These are phyloP conservation scores for Branchinecta lynchi DNA, from an alignment of 1,140 invertebrate genomes.

Conservation along the genomic window DNA sequence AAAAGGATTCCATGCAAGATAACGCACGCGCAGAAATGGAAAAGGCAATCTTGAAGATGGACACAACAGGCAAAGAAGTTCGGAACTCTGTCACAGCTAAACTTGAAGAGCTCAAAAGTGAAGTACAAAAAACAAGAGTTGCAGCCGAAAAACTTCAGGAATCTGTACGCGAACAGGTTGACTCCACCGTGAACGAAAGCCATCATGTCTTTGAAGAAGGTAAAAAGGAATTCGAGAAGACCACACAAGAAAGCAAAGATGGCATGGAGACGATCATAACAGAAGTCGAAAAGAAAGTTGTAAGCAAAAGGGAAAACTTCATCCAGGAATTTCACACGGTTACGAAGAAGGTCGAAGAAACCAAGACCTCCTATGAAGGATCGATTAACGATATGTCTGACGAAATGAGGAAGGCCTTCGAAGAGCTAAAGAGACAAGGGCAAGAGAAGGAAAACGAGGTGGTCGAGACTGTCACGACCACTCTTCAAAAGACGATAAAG, in stretches of 20 bases:
- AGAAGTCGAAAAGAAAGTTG: not conserved
- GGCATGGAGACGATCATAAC: not conserved
- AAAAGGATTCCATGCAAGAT: not conserved
- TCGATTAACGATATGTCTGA: not conserved
- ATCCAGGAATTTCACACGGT: slow-evolving; percentile 1
- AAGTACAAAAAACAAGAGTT: not conserved
- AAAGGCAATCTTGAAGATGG: not conserved
- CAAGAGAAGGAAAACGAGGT: not conserved
- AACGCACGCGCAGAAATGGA: not conserved
- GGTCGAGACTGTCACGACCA: not conserved
- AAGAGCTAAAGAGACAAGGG: not conserved
- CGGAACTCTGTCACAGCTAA: not conserved
- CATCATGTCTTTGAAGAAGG: not conserved
- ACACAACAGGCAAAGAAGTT: not conserved
- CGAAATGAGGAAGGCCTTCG: not conserved
- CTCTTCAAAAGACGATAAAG: not conserved
- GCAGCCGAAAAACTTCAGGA: not conserved
- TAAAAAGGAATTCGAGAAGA: slow-evolving; percentile 2
- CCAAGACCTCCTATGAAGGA: not conserved
- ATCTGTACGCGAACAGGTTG: not conserved
- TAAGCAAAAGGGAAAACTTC: not conserved
- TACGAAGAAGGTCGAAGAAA: slow-evolving; percentile 8
- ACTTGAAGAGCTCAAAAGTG: not conserved
- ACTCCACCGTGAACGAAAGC: not conserved
- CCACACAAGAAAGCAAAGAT: not conserved